These are phyloP conservation scores for Antigone vipio DNA, from an alignment of 2,113 vertebrate species.

Conservation along the genomic window DNA sequence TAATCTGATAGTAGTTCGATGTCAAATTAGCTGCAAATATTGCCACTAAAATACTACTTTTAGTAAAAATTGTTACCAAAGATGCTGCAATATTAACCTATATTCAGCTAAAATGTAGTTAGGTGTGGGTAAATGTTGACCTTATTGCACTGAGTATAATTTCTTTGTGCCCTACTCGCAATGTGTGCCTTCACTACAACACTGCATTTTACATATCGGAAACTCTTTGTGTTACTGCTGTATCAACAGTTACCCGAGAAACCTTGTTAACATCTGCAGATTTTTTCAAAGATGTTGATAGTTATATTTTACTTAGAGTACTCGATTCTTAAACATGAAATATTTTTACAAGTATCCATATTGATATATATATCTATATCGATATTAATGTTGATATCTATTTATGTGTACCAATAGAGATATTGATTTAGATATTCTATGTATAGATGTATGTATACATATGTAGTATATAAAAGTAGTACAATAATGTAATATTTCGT, in stretches of 20 bases:
- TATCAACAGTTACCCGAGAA: neutral
- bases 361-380: neutral
- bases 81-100: neutral
- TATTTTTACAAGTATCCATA: neutral
- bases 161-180: neutral
- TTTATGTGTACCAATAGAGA: neutral
- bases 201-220: neutral
- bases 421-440: neutral
- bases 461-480: neutral
- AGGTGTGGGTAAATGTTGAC: neutral
- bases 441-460: neutral
- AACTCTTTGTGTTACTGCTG: neutral
- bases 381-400: neutral
- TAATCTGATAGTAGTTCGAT: neutral
- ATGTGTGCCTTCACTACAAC: neutral
- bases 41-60: neutral
- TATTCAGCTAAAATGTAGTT: neutral
- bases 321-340: neutral
- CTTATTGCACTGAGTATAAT: neutral
- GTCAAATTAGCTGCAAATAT: neutral
- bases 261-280: neutral
- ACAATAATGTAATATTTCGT: neutral
- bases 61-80: neutral
- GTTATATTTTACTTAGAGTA: neutral
- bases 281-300: neutral